Conservation (phyloP, 2,888 invertebrate species). For the Drosophila monieri region DNA sequence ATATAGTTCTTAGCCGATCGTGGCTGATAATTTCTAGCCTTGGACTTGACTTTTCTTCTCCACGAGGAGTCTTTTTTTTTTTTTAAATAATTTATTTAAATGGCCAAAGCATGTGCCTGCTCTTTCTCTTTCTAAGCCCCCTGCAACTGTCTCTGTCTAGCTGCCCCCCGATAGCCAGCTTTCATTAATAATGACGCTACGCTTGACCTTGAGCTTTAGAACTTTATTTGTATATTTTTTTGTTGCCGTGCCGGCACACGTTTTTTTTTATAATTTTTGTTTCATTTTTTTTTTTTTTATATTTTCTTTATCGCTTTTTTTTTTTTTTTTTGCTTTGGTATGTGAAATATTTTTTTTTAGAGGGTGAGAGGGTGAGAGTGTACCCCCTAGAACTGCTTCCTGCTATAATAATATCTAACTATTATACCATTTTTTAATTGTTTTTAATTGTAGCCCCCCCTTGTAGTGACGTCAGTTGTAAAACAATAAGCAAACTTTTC, state of each 20-base stretch:
- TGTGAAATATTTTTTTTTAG: constrained; percentile 15
- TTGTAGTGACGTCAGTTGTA: no score
- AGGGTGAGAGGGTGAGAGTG: background rate
- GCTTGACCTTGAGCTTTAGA: constrained; percentile 76
- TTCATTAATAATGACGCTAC: constrained; percentile 76
- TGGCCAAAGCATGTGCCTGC: constrained; percentile 63
- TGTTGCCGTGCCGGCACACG: constrained; percentile 33
- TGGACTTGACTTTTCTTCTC: constrained; percentile 65
- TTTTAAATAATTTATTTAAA: constrained; percentile 68
- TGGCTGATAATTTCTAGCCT: constrained; percentile 43
- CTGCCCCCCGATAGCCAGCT: constrained; percentile 24
- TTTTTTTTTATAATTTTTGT: constrained; percentile 8
- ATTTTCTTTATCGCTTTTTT: constrained; percentile 59
- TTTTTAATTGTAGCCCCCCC: no score
- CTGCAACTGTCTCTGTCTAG: background rate
- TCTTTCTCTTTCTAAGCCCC: constrained; percentile 6
- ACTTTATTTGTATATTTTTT: constrained; percentile 51
- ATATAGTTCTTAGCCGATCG: constrained; percentile 23
- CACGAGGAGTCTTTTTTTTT: constrained; percentile 6
- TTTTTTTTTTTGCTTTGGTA: constrained; percentile 37
- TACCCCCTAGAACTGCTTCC: background rate
- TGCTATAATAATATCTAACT: background rate
- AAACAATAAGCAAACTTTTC: no score
- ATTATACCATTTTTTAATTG: no score
- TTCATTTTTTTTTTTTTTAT: background rate